Base-by-base conservation (phyloP, 2,888 invertebrate species). In the Ischnura elegans region DNA sequence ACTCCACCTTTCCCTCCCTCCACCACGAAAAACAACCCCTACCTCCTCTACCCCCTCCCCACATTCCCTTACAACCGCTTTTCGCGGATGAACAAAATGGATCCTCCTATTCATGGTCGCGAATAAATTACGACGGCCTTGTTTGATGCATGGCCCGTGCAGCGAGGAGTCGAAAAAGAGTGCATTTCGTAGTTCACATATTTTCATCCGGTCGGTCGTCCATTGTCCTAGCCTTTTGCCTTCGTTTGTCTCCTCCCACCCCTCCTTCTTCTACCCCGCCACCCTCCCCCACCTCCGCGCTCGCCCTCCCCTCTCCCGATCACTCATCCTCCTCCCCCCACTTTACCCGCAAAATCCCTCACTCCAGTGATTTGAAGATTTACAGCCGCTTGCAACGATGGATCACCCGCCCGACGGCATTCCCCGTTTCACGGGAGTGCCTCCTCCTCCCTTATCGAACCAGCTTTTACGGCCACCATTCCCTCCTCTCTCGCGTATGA, bases 391-490 rank as follows among this genome's bases (percentile, higher is more conserved):
- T 61, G 90, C 61, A 61, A 42, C 90, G 61, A 90, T 90, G 90
- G 90, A 90, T 90, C 90, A 90, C 90, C 61, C 90, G 43, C 90
- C 66, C 61, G 90, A 90, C 90, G 90, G 90, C 90, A 66, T 90
- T 90, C 90, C 90, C 90, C 47, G 90, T 42, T 90, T 90, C 90
- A 90, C 90, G 61, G 90, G 90, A 90, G 90, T 90, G 90, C 90
- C 90, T 90, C 61, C 90, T 43, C n/a, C n/a, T n/a, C n/a, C n/a
- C 90, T 90, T 90, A 90, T 90, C 90, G 90, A 90, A 43, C 61
- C 61, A 66, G 90, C 90, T 90, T 90, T 90, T 90, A 90, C 61
- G 90, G 46, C 36, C 47, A 66, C 51, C 51, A 2, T 5, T n/a
- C 76, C 25, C n/a, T 76, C 36, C 66, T 36, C 66, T 36, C 66